Base-by-base conservation (phyloP, 2,888 invertebrate genomes). In the Siphlonurus alternatus region DNA sequence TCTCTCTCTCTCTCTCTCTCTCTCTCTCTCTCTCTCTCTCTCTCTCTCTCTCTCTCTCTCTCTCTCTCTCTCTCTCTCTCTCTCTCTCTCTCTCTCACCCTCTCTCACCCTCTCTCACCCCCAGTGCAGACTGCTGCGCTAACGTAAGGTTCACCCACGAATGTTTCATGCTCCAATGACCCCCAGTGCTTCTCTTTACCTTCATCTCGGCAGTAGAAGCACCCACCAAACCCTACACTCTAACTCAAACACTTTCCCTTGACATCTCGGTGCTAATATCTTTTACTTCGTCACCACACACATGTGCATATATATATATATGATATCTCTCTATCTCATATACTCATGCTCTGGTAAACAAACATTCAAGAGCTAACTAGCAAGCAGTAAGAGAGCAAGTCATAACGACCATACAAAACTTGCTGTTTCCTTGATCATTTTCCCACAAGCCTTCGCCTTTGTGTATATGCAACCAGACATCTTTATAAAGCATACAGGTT, bases 111-210 rank as follows among this genome's bases (percentile, higher is more conserved):
- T 53, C n/a, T 23, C 18, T 24, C n/a, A 7, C 19, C 53, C 10
- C 25, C n/a, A 19, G 19, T 25, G 19, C 23, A 5, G 61, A 2
- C 22, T n/a, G 61, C 19, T 23, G 1, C 18, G 2, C 61, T 19
- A 19, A 24, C 24, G 15, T 18, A 61, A 22, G n/a, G n/a, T n/a
- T 23, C 19, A 38, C 20, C 38, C 20, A 25, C 24, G 62, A 23
- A 23, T 59, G n/a, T 54, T 61, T 53, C 64, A 61, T 53, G 61
- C 64, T 59, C 61, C 64, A 61, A 65, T 62, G 63, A 66, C 66
- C 66, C 59, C 24, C 61, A 23, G 61, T 24, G 25, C 61, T 61
- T 22, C 24, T 24, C 61, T 22, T 22, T 61, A n/a, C n/a, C n/a
- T n/a, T n/a, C n/a, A n/a, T n/a, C n/a, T n/a, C n/a, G n/a, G n/a